Conservation (phyloP, 1,140 invertebrate genomes). For the Neodiprion virginianus region DNA sequence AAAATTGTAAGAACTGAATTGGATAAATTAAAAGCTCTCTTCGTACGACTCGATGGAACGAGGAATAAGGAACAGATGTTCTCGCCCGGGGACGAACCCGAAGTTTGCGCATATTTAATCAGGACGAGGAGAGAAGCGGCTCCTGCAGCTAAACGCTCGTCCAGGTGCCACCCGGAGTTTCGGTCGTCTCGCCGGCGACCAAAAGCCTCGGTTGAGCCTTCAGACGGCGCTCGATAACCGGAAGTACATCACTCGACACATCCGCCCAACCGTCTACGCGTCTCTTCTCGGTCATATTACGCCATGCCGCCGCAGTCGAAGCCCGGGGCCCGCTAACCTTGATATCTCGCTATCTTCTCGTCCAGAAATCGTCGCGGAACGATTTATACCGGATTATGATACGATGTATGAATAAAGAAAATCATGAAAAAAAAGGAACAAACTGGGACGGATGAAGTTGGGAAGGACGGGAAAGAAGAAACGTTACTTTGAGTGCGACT, state of each 20-base stretch:
- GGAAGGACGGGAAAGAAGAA: too few relatives aligned
- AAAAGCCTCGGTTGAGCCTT: conserved; percentile 34
- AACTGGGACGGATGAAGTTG: too few relatives aligned
- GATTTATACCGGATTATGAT: background rate
- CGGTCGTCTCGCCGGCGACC: too few relatives aligned
- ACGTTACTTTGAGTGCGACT: too few relatives aligned
- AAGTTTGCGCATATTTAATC: conserved; percentile 7
- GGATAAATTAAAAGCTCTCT: too few relatives aligned
- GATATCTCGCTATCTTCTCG: background rate
- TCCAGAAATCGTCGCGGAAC: background rate
- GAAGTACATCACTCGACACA: conserved; percentile 55
- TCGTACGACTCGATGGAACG: background rate
- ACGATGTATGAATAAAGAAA: too few relatives aligned
- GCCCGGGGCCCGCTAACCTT: background rate
- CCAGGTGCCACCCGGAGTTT: background rate
- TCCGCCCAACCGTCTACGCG: conserved; percentile 51
- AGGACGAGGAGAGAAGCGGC: background rate
- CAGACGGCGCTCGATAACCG: conserved; percentile 53
- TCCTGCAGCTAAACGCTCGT: background rate
- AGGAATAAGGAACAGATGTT: background rate
- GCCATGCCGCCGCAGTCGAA: background rate
- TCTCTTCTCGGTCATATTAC: conserved; percentile 27
- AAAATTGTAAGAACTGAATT: too few relatives aligned
- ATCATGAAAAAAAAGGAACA: too few relatives aligned
- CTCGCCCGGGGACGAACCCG: too few relatives aligned